Evolutionary conservation across 2,888 invertebrate genomes (phyloP), one percentile per base, ranked within the genome.

Genomic region (Thymelicus lineola): DNA sequence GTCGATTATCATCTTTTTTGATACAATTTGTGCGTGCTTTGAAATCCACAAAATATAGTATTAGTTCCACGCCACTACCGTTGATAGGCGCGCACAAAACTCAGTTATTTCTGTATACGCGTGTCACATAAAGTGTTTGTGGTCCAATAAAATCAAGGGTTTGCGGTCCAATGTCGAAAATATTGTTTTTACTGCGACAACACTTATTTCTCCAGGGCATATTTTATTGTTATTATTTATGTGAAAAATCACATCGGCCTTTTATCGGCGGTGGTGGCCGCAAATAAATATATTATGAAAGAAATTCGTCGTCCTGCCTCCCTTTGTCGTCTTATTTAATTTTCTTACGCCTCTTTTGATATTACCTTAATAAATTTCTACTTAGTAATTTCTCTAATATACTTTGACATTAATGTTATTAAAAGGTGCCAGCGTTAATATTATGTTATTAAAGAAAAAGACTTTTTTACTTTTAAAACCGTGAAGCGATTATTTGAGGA

Each of bases 221-320:
- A 74, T 71, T 76, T 77, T 76, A 76, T 75, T 76, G 75, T 74
- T 76, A 75, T 76, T 77, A 76, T 78, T 74, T 74, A 72, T 73
- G 75, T 75, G 75, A 77, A 75, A 76, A 75, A 76, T 75, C 71
- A 74, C 71, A 68, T 57, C 66, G 53, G 35, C 17, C 45, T 55
- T 48, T 68, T 67, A 66, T 68, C 28, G 71, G 42, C 65, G 10
- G 58, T 64, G 66, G 48, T 64, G 66, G 70, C 57, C 57, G 45
- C 38, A 60, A 46, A 61, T 70, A 70, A 71, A 71, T 72, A 68
- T 69, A 42, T 66, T 66, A 46, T 58, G 58, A 45, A 48, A 48
- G 66, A 15, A 38, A 46, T 65, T 58, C 28, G 46, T 15, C 15
- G 45, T 38, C 20, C 4, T 20, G 35, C n/a, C 20, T 48, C 35